Evolutionary conservation across 2,888 invertebrate genomes (phyloP), one percentile per base, ranked within the genome.

Genomic region (Hirtodrosophila duncani): DNA sequence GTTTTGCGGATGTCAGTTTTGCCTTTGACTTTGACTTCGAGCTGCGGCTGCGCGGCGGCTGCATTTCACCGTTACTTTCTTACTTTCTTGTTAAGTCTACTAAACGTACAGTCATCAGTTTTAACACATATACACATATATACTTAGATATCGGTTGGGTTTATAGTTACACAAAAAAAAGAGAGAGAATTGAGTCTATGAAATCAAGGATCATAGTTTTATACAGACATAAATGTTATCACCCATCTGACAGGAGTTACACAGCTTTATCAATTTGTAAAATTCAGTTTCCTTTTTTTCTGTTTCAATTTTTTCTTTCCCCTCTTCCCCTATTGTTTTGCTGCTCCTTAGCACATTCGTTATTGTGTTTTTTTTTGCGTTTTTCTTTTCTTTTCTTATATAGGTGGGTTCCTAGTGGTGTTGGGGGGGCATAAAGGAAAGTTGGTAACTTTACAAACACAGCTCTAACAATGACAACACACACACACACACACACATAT

Each of bases 221-320:
- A n/a, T n/a, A n/a, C n/a, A n/a, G n/a, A n/a, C n/a, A n/a, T 52
- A 48, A 79, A 62, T 59, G 60, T 71, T 83, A 78, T 85, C 80
- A 84, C 86, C 86, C 86, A 86, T 84, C 86, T 86, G 86, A 86
- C 86, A 86, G 82, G 85, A 86, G 86, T 86, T 86, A 85, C 67
- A 68, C 66, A 69, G 69, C 75, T 78, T 44, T 55, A 42, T 34
- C 49, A 44, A 30, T 37, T 43, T 55, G 57, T 52, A 38, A 48
- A 30, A 34, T 38, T 52, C 23, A 30, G 24, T 45, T 24, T 44
- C 17, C 36, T 21, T 38, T 46, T 24, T 9, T 24, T 24, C 18
- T 31, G 42, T 13, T 23, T 17, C 45, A 43, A 50, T 37, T 36
- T 14, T 38, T 39, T 39, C 20, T 48, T 17, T 43, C 51, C 34